Evolutionary conservation across 2,113 vertebrate genomes (phyloP).

Genomic region (Hiodon alosoides): DNA sequence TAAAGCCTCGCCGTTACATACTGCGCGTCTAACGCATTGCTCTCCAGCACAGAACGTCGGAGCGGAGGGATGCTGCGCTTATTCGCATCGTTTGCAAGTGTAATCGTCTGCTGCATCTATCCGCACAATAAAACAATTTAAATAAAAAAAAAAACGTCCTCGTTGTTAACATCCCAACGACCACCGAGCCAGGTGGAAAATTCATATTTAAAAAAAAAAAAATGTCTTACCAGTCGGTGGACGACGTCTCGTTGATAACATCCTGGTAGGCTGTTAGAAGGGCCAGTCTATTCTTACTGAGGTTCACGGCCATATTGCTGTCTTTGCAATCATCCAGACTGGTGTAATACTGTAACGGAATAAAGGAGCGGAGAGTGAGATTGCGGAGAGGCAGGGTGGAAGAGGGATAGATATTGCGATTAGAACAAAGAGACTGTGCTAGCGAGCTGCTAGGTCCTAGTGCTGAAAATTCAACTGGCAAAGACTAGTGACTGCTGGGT

Average conservation of each 20-base stretch:
- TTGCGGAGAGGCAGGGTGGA: constrained; percentile 16
- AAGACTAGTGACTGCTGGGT: constrained; percentile 8
- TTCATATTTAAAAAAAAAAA: not conserved
- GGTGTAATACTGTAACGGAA: constrained; percentile 33
- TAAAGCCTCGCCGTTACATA: too few relatives aligned
- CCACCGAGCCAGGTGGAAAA: not conserved
- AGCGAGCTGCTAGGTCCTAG: constrained; percentile 37
- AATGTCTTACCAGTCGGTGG: constrained; percentile 66
- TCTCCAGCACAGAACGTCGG: not conserved
- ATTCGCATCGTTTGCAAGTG: not conserved
- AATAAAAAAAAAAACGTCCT: not conserved
- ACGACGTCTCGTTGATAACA: constrained; percentile 65
- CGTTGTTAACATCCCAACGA: too few relatives aligned
- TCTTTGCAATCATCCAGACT: constrained; percentile 60
- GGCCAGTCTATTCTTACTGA: constrained; percentile 65
- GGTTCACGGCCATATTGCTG: constrained; percentile 70
- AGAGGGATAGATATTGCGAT: constrained; percentile 28
- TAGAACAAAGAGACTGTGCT: constrained; percentile 51
- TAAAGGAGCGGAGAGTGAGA: constrained; percentile 19
- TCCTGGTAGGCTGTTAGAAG: constrained; percentile 72
- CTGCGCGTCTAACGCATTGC: not conserved
- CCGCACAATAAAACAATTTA: constrained; percentile 14
- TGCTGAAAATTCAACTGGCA: constrained; percentile 16
- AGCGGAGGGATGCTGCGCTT: constrained; percentile 6
- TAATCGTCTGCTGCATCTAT: constrained; percentile 13